Base-by-base conservation (phyloP, 2,888 invertebrate species). In the Octodonta nipae region DNA sequence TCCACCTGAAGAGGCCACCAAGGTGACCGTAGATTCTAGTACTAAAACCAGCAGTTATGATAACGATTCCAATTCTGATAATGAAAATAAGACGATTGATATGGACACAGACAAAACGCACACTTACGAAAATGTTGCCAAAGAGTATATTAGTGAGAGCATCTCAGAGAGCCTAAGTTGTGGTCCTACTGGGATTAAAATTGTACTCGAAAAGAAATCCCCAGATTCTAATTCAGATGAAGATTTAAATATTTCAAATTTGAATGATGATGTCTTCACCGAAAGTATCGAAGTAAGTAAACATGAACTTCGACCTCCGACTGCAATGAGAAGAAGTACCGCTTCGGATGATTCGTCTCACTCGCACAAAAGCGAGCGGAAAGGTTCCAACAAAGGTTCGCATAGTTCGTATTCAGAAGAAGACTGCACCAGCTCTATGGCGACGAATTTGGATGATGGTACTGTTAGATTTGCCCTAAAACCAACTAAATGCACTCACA, bases 401-500 rank as follows among this genome's bases (percentile, higher is more conserved):
- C 78, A 78, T 45, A 78, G 78, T 47, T 78, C 78, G 40, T 78
- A 79, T 52, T 78, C 78, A 0, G 79, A 79, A 52, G 79, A 79
- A 55, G 60, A 60, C 22, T 54, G 54, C 30, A 78, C 79, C 1
- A 79, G 79, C 52, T 79, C 79, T 1, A 69, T 78, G 49, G 82
- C 80, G 1, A 82, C 82, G 1, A 82, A 82, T 50, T 65, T 82
- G 17, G 63, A 61, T 33, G 85, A 84, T 51, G 84, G 83, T 11
- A 85, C 85, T 0, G 84, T 85, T 0, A 75, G 80, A 55, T 77
- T 80, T 51, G 84, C 78, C 2, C 56, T 83, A 12, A 81, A 81
- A 46, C 81, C 77, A 38, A 80, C 81, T 50, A 84, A 81, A 54
- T 83, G 82, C 51, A 84, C 83, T 0, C 81, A 84, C 44, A 79